Percentiles rank a stretch among this genome's conserved stretches.
These are phyloP conservation scores for Petrocephalus sullivani DNA, from an alignment of 2,797 vertebrate genomes.

Conservation along the genomic window DNA sequence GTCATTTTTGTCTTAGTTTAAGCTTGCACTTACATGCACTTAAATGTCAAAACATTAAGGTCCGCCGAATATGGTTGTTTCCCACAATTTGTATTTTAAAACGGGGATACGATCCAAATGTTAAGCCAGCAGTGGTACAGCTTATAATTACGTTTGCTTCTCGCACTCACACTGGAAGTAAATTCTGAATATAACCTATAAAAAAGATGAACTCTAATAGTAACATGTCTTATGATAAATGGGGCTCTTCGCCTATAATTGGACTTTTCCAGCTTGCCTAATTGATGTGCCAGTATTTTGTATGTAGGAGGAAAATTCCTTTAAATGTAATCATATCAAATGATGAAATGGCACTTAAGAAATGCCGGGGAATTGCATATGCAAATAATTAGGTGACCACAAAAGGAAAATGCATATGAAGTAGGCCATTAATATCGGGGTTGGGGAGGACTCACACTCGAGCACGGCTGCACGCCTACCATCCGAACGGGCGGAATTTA, in stretches of 20 bases:
- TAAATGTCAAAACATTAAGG: constrained; percentile 10
- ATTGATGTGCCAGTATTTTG: constrained; percentile 21
- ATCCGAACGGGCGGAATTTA: constrained; percentile 7
- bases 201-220: constrained; percentile 22
- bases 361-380: constrained; percentile 35
- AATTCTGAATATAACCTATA: constrained; percentile 15
- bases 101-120: background rate
- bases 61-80: background rate
- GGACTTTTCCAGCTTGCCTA: constrained; percentile 21
- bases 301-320: constrained; percentile 29
- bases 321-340: constrained; percentile 35
- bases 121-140: background rate
- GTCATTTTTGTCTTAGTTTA: background rate
- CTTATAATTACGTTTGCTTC: constrained; percentile 13
- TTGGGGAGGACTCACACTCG: constrained; percentile 20
- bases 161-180: constrained; percentile 15
- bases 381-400: constrained; percentile 40
- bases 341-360: constrained; percentile 38
- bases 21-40: background rate
- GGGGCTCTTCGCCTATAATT: constrained; percentile 23
- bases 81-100: background rate
- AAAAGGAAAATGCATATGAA: constrained; percentile 38
- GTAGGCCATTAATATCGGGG: constrained; percentile 39
- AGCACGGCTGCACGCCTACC: constrained; percentile 12
- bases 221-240: constrained; percentile 10